These are phyloP conservation scores for Lepus timidus DNA, from an alignment of 2,113 vertebrate species.

Conservation along the genomic window DNA sequence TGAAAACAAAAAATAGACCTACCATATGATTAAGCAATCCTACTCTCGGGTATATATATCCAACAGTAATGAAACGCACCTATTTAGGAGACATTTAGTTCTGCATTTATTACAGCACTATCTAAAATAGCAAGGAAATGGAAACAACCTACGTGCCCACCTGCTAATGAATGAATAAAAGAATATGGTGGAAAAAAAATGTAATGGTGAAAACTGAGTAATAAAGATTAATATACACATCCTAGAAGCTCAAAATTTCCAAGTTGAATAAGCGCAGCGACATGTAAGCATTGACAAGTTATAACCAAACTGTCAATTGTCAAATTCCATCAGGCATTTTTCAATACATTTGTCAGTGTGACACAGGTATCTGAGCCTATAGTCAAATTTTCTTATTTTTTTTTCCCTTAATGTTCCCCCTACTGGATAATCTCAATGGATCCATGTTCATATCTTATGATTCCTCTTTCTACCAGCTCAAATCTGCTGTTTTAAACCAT, in stretches of 20 bases:
- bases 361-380: not conserved
- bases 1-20: no score
- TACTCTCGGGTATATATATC: no score
- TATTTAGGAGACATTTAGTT: no score
- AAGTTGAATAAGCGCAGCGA: not conserved
- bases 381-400: not conserved
- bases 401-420: not conserved
- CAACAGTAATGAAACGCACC: no score
- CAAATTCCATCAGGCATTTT: not conserved
- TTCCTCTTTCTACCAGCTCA: not conserved
- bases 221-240: not conserved
- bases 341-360: no score
- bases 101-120: no score
- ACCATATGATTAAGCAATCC: no score
- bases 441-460: not conserved
- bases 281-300: not conserved
- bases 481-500: not conserved
- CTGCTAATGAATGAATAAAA: no score
- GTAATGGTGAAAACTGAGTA: not conserved
- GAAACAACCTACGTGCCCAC: no score
- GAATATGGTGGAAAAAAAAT: not conserved
- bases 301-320: not conserved
- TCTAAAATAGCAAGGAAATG: no score
- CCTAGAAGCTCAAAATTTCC: not conserved
- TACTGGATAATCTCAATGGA: not conserved